phyloP scores from a whole-genome alignment of 2,797 vertebrate genomes.

The Sebastiscus tertius region DNA sequence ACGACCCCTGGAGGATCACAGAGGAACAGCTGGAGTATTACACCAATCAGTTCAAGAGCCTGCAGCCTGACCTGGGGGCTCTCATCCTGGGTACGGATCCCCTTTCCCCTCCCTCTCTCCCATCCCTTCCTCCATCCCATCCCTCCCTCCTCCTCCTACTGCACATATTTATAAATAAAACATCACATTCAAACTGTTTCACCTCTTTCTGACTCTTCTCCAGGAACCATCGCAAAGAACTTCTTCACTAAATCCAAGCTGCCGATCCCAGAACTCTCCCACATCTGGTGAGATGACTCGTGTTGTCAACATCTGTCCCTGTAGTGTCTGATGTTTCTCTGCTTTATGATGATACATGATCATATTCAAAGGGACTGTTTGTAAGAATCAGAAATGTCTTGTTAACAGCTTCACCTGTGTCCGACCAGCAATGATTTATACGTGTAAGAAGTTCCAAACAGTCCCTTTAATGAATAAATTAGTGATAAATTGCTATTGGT shows the following conservation, averaged over 20 bases:
- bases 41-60: slow-evolving; percentile 91
- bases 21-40: slow-evolving; percentile 97
- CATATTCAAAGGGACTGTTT: too few relatives aligned
- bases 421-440: too few relatives aligned
- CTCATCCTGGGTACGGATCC: slow-evolving; percentile 89
- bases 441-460: too few relatives aligned
- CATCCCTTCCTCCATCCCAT: too few relatives aligned
- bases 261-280: slow-evolving; percentile 94
- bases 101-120: too few relatives aligned
- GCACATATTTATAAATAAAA: neutral
- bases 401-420: too few relatives aligned
- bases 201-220: slow-evolving; percentile 24
- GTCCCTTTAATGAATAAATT: too few relatives aligned
- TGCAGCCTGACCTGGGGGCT: slow-evolving; percentile 91
- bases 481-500: too few relatives aligned
- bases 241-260: slow-evolving; percentile 99
- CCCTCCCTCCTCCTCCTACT: too few relatives aligned
- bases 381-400: too few relatives aligned
- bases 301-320: fast-evolving
- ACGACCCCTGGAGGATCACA: slow-evolving; percentile 96
- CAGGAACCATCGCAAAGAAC: slow-evolving; percentile 94
- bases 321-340: too few relatives aligned
- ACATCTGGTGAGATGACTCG: slow-evolving; percentile 90
- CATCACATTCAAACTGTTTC: neutral
- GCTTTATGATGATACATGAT: too few relatives aligned